Conservation (phyloP, 2,113 vertebrate genomes). For the Elephantulus edwardii region DNA sequence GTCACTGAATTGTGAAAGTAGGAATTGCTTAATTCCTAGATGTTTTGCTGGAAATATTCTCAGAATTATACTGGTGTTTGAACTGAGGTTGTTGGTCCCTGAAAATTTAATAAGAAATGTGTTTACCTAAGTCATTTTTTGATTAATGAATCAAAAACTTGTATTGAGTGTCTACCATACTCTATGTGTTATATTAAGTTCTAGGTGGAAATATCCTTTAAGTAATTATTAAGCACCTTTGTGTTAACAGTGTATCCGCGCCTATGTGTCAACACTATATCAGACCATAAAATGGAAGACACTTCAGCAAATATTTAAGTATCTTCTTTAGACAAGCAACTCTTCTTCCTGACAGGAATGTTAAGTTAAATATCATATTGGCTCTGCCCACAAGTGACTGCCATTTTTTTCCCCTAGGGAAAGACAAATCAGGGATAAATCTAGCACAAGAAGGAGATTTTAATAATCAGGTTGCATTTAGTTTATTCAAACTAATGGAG, state of each 20-base stretch:
- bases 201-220: not conserved
- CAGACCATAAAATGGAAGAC: not conserved
- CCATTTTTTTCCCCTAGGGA: not conserved
- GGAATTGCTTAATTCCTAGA: not conserved
- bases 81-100: not conserved
- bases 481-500: not conserved
- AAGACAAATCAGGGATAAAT: not conserved
- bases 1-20: not conserved
- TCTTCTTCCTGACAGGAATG: not conserved
- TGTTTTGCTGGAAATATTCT: not conserved
- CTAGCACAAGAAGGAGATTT: not conserved
- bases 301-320: not conserved
- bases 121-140: not conserved
- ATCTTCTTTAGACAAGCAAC: not conserved
- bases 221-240: not conserved
- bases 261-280: not conserved
- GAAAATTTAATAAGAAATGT: slow-evolving; percentile 17
- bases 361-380: not conserved
- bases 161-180: not conserved
- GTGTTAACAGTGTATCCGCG: too few relatives aligned
- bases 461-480: not conserved
- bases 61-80: not conserved
- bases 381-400: not conserved
- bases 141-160: not conserved
- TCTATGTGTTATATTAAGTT: not conserved